phyloP scores from a whole-genome alignment of 2,888 invertebrate genomes.

The Marronus borbonicus region DNA sequence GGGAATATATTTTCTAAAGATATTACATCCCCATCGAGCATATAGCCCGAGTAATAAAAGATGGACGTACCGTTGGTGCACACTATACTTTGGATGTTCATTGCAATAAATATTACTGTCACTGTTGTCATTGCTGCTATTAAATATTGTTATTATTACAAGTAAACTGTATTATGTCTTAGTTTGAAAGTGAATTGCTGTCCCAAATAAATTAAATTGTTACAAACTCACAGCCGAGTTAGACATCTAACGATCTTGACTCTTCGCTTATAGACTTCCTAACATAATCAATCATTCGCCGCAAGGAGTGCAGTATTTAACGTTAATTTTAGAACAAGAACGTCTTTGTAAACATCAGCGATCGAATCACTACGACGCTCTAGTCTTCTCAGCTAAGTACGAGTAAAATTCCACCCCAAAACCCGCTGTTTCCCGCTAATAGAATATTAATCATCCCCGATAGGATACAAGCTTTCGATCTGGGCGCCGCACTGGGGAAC shows the following conservation, averaged over 20 bases:
- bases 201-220: too few relatives aligned
- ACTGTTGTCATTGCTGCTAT: too few relatives aligned
- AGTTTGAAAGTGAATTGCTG: too few relatives aligned
- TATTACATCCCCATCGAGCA: too few relatives aligned
- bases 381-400: background rate
- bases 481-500: background rate
- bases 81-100: too few relatives aligned
- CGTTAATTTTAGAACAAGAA: conserved; percentile 17
- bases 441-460: conserved; percentile 29
- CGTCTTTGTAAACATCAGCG: background rate
- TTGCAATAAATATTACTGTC: too few relatives aligned
- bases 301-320: conserved; percentile 4
- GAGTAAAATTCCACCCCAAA: background rate
- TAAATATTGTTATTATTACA: too few relatives aligned
- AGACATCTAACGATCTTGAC: background rate
- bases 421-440: background rate
- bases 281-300: conserved; percentile 10
- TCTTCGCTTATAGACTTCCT: background rate
- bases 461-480: conserved; percentile 9
- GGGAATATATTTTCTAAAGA: too few relatives aligned
- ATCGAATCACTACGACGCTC: background rate
- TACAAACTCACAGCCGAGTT: too few relatives aligned
- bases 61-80: too few relatives aligned
- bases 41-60: too few relatives aligned
- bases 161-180: too few relatives aligned